Conservation (phyloP, 2,888 invertebrate species). For the Eulithis prunata region DNA sequence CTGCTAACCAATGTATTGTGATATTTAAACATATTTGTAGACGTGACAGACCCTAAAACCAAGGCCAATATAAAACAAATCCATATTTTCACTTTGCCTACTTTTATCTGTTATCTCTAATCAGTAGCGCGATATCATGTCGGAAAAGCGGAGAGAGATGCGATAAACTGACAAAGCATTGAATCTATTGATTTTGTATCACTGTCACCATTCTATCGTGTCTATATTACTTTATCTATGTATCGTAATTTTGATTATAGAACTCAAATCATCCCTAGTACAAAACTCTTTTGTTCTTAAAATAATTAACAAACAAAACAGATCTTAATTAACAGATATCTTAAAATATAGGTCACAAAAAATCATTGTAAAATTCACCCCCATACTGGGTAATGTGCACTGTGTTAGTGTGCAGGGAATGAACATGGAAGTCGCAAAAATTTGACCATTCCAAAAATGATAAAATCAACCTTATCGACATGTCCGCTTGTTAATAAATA, state of each 20-base stretch:
- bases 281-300: too few species aligned
- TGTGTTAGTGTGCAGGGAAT: too few species aligned
- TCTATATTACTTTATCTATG: neutral
- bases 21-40: too few species aligned
- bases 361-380: too few species aligned
- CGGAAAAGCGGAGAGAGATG: slow-evolving; percentile 60
- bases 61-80: slow-evolving; percentile 7
- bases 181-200: slow-evolving; percentile 34
- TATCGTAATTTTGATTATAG: neutral
- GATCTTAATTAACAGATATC: too few species aligned
- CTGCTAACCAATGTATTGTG: too few species aligned
- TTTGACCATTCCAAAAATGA: slow-evolving; percentile 1
- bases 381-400: too few species aligned
- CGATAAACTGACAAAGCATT: slow-evolving; percentile 61
- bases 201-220: slow-evolving; percentile 17
- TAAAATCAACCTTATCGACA: slow-evolving; percentile 18
- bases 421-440: neutral
- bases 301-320: too few species aligned
- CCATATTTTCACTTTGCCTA: slow-evolving; percentile 6
- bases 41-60: neutral
- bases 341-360: too few species aligned
- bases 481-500: slow-evolving; percentile 30
- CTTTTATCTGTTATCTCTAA: slow-evolving; percentile 57
- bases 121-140: slow-evolving; percentile 74
- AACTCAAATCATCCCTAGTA: too few species aligned